Evolutionary conservation across 1,140 invertebrate genomes (phyloP).

Genomic region (Cyclina sinensis): DNA sequence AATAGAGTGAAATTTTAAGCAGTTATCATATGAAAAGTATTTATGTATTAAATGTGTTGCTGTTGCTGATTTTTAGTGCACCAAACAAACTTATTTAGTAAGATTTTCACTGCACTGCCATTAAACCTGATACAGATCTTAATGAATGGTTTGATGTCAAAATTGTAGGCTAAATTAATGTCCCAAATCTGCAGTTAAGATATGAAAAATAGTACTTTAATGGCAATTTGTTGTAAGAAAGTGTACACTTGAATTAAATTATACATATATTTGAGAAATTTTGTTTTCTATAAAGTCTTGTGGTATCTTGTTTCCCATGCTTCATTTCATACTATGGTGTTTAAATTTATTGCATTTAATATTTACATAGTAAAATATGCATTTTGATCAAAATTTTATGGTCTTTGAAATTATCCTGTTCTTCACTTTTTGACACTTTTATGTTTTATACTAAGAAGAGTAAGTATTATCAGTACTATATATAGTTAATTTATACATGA

Average conservation of each 20-base stretch:
- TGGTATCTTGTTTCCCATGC: not conserved
- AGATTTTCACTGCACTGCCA: too few species aligned
- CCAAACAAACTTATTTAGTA: too few species aligned
- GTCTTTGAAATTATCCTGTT: not conserved
- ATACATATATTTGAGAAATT: not conserved
- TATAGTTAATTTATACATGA: too few species aligned
- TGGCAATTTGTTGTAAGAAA: not conserved
- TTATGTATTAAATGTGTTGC: too few species aligned
- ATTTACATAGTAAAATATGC: not conserved
- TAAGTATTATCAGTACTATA: too few species aligned
- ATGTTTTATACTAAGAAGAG: not conserved
- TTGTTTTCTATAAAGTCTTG: not conserved
- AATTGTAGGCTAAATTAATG: too few species aligned
- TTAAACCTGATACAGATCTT: too few species aligned
- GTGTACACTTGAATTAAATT: not conserved
- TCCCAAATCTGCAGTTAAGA: too few species aligned
- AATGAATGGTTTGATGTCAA: not conserved
- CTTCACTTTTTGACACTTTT: not conserved
- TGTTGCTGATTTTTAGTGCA: too few species aligned
- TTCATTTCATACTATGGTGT: not conserved
- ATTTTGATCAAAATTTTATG: not conserved
- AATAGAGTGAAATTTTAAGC: too few species aligned
- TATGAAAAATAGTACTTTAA: too few species aligned
- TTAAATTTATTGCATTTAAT: slow-evolving; percentile 2
- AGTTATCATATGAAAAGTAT: too few species aligned